phyloP scores from a whole-genome alignment of 2,797 vertebrate genomes.

The Trachops cirrhosus region DNA sequence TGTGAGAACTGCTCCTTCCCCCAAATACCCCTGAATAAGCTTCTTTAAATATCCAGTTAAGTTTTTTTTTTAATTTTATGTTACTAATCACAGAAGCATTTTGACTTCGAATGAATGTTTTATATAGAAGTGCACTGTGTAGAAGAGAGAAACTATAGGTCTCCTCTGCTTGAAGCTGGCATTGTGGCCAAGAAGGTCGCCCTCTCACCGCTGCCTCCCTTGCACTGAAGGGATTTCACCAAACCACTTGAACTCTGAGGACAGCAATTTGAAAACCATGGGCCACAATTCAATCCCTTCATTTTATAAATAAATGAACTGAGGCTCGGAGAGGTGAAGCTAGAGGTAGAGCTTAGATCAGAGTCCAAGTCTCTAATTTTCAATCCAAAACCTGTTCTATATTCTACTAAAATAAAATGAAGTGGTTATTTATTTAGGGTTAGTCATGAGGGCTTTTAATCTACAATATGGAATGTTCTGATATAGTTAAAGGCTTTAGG shows the following conservation, averaged over 20 bases:
- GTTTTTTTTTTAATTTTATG: neutral
- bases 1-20: neutral
- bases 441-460: neutral
- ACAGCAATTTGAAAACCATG: neutral
- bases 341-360: neutral
- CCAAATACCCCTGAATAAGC: conserved; percentile 3
- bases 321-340: neutral
- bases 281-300: neutral
- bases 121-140: neutral
- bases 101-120: neutral
- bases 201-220: neutral
- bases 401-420: neutral
- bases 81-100: neutral
- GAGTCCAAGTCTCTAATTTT: neutral
- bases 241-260: neutral
- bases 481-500: neutral
- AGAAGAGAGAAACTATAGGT: neutral
- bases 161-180: neutral
- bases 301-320: neutral
- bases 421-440: neutral
- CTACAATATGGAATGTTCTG: neutral
- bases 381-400: neutral
- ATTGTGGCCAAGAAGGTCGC: too few relatives aligned
- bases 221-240: neutral
- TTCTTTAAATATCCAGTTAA: neutral